Percentiles rank a stretch among this genome's conserved stretches.
phyloP scores from a whole-genome alignment of 2,888 invertebrate species.

The Netelia virgata region DNA sequence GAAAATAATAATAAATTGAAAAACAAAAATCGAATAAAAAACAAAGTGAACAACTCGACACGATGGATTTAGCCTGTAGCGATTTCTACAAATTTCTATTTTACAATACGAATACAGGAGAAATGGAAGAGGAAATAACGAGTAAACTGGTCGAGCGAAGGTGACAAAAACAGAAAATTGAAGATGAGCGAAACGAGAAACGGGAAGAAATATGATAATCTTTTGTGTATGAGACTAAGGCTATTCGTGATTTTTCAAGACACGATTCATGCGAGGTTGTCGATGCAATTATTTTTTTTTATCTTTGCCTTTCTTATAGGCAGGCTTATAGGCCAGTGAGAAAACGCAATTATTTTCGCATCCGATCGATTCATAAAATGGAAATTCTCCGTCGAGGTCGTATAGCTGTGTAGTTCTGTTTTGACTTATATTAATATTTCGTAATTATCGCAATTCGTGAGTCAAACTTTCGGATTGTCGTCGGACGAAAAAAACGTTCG shows the following conservation, averaged over 20 bases:
- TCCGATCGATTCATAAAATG: background rate
- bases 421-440: background rate
- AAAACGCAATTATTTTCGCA: background rate
- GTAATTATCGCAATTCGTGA: slow-evolving; percentile 31
- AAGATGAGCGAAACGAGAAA: slow-evolving; percentile 34
- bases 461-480: slow-evolving; percentile 60
- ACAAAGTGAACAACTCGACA: slow-evolving; percentile 73
- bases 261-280: slow-evolving; percentile 27
- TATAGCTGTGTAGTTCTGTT: background rate
- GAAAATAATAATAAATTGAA: slow-evolving; percentile 12
- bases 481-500: slow-evolving; percentile 10
- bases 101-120: slow-evolving; percentile 75
- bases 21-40: background rate
- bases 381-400: slow-evolving; percentile 9
- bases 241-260: slow-evolving; percentile 47
- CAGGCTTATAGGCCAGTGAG: slow-evolving; percentile 43
- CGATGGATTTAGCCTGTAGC: slow-evolving; percentile 79
- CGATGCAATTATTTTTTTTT: slow-evolving; percentile 39
- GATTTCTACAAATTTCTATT: slow-evolving; percentile 83
- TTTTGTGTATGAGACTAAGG: slow-evolving; percentile 54
- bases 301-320: background rate
- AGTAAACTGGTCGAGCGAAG: slow-evolving; percentile 9
- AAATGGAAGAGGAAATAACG: slow-evolving; percentile 23
- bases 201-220: slow-evolving; percentile 48
- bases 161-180: background rate